Base-by-base conservation (phyloP, 1,140 invertebrate genomes). In the Nylanderia fulva region DNA sequence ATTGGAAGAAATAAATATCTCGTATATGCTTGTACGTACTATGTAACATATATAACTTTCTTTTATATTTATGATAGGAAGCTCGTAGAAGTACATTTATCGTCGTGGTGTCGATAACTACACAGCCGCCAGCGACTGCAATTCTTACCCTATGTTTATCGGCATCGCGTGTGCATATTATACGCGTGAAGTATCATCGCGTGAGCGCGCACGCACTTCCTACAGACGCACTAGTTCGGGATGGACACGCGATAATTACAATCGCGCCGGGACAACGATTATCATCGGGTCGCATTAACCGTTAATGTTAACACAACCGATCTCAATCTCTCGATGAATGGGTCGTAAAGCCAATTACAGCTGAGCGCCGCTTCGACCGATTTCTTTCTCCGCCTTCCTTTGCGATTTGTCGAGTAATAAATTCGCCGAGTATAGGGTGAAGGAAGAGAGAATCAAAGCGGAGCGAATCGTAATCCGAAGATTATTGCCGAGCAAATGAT, bases 261-360 rank as follows among this genome's bases (percentile, higher is more conserved):
- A 39, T 21, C 60, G 6, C 33, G 48, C 52, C 52, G 24, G 18
- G 21, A 54, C 66, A 29, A 60, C 39, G 29, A 63, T 64, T 48
- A 88, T 88, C 72, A 86, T 71, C 39, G 75, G 56, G 60, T 75
- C 75, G 60, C 64, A 82, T 90, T 87, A 89, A 90, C 85, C 84
- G 88, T 88, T 86, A 88, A 89, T 82, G 75, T 88, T 89, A 87
- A 89, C 85, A 83, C 80, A 85, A 89, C 61, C 85, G 82, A 90
- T 90, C 71, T 45, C 66, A 85, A 89, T 80, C 45, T 48, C 74
- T 48, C 61, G 45, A 76, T 74, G 85, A 87, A 90, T 89, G 85
- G 83, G 89, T 90, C 76, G 85, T 85, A 85, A 90, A 85, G 85
- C 85, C 82, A 83, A 90, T 90, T 90, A 83, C 76, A 48, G 18